Conservation (phyloP, 2,888 invertebrate species). For the Papilio gigon region DNA sequence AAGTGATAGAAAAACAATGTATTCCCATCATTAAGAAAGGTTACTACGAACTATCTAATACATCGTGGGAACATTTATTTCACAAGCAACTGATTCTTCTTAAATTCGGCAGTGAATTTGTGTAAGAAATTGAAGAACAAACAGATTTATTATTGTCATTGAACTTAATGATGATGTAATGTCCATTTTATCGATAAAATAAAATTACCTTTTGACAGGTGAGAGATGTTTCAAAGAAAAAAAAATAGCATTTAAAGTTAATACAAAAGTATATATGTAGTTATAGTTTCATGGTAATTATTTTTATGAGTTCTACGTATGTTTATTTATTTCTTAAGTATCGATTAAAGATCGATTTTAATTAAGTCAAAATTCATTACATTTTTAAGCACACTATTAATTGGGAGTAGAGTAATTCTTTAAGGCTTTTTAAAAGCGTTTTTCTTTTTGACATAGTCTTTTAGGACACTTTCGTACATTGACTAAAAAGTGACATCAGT, state of each 20-base stretch:
- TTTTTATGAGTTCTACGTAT: too few species aligned
- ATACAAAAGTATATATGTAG: too few species aligned
- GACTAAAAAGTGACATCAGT: neutral
- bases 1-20: conserved; percentile 29
- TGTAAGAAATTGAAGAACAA: conserved; percentile 8
- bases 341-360: too few species aligned
- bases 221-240: neutral
- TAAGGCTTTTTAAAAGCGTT: too few species aligned
- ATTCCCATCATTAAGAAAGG: conserved; percentile 37
- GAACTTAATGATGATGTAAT: conserved; percentile 2
- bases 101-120: conserved; percentile 14
- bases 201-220: neutral
- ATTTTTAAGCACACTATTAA: too few species aligned
- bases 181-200: neutral
- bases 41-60: conserved; percentile 33
- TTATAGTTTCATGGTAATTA: too few species aligned
- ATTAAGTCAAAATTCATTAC: too few species aligned
- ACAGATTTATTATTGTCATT: conserved; percentile 1
- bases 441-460: too few species aligned
- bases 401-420: too few species aligned
- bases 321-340: too few species aligned
- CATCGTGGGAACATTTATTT: conserved; percentile 38
- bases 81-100: conserved; percentile 15
- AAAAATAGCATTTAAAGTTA: neutral
- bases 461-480: too few species aligned